Evolutionary conservation across 2,113 vertebrate genomes (phyloP).

Genomic region (Oxyura jamaicensis): DNA sequence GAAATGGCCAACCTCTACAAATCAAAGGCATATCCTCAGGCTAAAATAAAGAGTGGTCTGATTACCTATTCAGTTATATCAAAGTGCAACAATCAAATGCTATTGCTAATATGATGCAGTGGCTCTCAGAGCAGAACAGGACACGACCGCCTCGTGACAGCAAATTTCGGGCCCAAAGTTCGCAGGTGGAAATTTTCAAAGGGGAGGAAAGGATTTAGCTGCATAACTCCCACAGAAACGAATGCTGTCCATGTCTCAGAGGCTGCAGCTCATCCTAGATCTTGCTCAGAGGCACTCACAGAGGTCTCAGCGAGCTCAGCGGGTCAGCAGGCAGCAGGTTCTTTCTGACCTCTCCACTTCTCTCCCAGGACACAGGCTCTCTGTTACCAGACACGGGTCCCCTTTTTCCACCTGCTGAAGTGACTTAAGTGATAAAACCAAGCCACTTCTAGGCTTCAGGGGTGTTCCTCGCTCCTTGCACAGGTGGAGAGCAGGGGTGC

Average conservation of each 20-base stretch:
- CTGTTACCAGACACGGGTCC: not conserved
- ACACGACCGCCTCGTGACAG: not conserved
- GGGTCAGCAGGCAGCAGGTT: not conserved
- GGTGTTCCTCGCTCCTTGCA: not conserved
- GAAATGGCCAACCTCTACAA: constrained; percentile 61
- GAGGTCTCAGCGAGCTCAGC: not conserved
- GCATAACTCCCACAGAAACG: not conserved
- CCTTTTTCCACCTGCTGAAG: not conserved
- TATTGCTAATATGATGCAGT: not conserved
- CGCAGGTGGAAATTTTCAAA: not conserved
- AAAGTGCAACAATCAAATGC: constrained; percentile 62
- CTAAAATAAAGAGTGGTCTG: constrained; percentile 66
- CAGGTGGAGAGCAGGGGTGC: not conserved
- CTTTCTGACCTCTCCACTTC: not conserved
- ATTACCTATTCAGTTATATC: constrained; percentile 70
- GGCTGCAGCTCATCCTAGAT: rapidly evolving
- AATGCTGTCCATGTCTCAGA: not conserved
- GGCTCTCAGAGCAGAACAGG: not conserved
- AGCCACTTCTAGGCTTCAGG: not conserved
- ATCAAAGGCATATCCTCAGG: constrained; percentile 71
- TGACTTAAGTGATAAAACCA: not conserved
- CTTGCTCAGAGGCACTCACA: not conserved
- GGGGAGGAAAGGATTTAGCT: not conserved
- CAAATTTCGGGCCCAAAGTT: not conserved
- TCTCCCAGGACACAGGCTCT: not conserved